A percentile compares a stretch with the other conserved stretches of the same genome.
phyloP scores from a whole-genome alignment of 2,797 vertebrate genomes.

The Sorex maritimensis region DNA sequence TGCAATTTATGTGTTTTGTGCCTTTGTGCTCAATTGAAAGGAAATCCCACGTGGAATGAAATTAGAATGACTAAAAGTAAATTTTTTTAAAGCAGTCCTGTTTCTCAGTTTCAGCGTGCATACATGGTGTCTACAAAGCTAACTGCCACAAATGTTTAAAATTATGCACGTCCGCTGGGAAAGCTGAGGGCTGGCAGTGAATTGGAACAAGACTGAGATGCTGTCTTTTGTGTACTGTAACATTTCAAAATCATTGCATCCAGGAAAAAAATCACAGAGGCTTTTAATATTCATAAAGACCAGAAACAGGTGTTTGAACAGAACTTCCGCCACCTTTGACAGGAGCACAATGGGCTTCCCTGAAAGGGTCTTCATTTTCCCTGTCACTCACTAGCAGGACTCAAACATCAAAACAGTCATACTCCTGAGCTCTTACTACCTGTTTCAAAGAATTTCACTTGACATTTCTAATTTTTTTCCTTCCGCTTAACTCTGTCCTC shows the following conservation, averaged over 20 bases:
- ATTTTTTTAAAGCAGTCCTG: conserved; percentile 49
- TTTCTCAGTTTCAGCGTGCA: conserved; percentile 39
- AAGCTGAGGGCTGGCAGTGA: conserved; percentile 42
- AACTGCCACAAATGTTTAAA: conserved; percentile 53
- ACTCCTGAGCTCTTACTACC: conserved; percentile 63
- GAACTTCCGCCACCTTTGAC: conserved; percentile 80
- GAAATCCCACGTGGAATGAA: conserved; percentile 54
- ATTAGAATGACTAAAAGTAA: conserved; percentile 57
- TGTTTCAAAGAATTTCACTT: conserved; percentile 82
- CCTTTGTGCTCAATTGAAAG: conserved; percentile 22
- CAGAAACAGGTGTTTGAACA: conserved; percentile 83
- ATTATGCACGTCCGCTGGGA: conserved; percentile 54
- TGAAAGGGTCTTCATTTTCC: conserved; percentile 78
- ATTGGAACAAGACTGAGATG: conserved; percentile 66
- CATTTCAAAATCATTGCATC: conserved; percentile 74
- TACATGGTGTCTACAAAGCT: background rate
- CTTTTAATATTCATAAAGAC: conserved; percentile 82
- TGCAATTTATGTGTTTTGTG: conserved; percentile 39
- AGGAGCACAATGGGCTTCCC: conserved; percentile 78
- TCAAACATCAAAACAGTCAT: conserved; percentile 78
- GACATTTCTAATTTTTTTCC: conserved; percentile 83
- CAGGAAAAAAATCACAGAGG: conserved; percentile 69
- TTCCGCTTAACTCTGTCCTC: conserved; percentile 62
- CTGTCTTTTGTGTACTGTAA: conserved; percentile 75
- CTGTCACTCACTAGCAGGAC: conserved; percentile 73